Evolutionary conservation across 2,888 invertebrate genomes (phyloP), one percentile per base, ranked within the genome.

Genomic region (Clanis bilineata): DNA sequence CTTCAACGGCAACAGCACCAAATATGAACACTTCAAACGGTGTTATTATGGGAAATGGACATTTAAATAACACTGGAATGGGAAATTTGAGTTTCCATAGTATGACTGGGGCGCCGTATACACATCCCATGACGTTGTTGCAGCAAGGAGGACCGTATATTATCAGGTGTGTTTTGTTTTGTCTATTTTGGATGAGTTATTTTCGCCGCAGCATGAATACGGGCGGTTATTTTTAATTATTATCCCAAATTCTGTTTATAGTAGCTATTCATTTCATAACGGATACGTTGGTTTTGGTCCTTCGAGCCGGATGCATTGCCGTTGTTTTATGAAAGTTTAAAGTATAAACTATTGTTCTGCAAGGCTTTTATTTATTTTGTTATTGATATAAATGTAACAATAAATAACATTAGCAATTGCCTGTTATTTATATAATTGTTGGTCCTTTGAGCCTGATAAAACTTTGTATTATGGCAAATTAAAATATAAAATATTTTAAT

Each of bases 101-200:
- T 51, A 79, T 90, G 79, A 74, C 84, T 32, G 74, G 77, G 10
- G 81, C 82, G 61, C 86, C 86, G n/a, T 91, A 86, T 57, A 74
- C 84, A 15, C 92, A 92, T 73, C 93, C 92, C 0, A 90, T 92
- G 1, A 91, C 92, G 58, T 63, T 92, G 62, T 59, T 92, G 68
- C 92, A 92, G 71, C 93, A 92, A 71, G 92, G 93, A 66, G 93
- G 93, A 7, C 93, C 94, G 22, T 94, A 93, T 78, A 90, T 94
- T 66, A 93, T 94, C 41, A 87, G 93, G 93, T 92, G 64, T 80
- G 80, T 62, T 45, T 12, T 15, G 51, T 43, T 28, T 25, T n/a
- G n/a, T n/a, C n/a, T n/a, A n/a, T n/a, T n/a, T n/a, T n/a, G n/a
- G n/a, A n/a, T n/a, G n/a, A n/a, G n/a, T n/a, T n/a, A n/a, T n/a